Evolutionary conservation across 1,140 invertebrate species (phyloP), one percentile per base, ranked within the genome.

Genomic region (Calycopis cecrops): DNA sequence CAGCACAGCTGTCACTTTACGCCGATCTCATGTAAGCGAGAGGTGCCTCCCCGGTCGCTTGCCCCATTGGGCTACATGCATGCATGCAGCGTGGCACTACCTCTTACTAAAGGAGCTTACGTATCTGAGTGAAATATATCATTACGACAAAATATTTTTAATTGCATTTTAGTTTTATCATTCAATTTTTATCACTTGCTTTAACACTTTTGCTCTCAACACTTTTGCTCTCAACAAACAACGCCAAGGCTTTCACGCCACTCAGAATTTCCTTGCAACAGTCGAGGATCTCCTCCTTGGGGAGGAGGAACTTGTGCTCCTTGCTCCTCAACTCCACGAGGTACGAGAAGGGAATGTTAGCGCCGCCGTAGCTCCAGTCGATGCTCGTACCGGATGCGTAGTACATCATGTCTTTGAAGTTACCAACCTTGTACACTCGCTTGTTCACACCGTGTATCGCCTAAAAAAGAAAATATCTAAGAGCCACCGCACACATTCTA

Each of bases 261-360:
- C 90, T 89, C 60, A 92, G 91, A 0, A 89, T 89, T 85, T 94
- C 93, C 58, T 89, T 75, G 17, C 89, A 92, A n/a, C 92, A 93
- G 0, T 91, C 89, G 11, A 88, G 65, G 51, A 96, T 95, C 71
- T 93, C 89, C 12, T 85, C 73, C 40, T 91, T 90, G 0, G 94
- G 93, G 21, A 96, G 79, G 4, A 92, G 21, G 69, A 96, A 96
- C 11, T 92, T 92, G 14, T 82, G 67, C 11, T 88, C 76, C 53
- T 79, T 84, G 49, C 93, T 92, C 3, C 93, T 88, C 35, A 96
- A 76, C 75, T 96, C 94, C 37, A 94, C 83, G 9, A 92, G 90
- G 59, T 91, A 96, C 0, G 92, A 87, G 59, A 93, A 92, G 17
- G 91, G 91, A 9, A 93, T 90, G 1, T 88, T 87, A 1, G 87